Conservation (phyloP, 2,113 vertebrate species). For the Macquaria australasica region DNA sequence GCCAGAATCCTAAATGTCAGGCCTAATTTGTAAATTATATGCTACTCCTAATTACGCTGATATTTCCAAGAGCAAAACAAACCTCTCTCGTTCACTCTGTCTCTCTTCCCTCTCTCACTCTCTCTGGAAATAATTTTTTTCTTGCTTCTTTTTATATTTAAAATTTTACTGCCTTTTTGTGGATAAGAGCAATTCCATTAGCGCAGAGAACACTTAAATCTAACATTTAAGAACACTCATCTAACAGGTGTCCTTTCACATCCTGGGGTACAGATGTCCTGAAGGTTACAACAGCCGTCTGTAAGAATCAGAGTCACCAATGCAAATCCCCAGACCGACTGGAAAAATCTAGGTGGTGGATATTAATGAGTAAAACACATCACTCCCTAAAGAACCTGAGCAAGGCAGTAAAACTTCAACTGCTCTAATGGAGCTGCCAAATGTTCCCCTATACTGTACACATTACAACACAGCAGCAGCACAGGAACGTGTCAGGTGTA, state of each 20-base stretch:
- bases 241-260: conserved; percentile 38
- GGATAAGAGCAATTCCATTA: conserved; percentile 42
- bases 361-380: conserved; percentile 39
- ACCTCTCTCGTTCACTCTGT: conserved; percentile 42
- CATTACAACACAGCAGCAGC: background rate
- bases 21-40: conserved; percentile 79
- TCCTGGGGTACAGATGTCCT: conserved; percentile 24
- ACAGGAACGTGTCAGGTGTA: background rate
- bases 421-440: conserved; percentile 32
- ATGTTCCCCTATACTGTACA: conserved; percentile 10
- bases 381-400: conserved; percentile 1
- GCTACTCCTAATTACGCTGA: conserved; percentile 75
- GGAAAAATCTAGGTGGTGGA: background rate
- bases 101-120: background rate
- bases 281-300: conserved; percentile 28
- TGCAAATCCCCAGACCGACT: conserved; percentile 17
- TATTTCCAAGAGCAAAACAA: conserved; percentile 77
- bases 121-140: background rate
- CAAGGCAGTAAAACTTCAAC: conserved; percentile 18
- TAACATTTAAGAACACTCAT: conserved; percentile 51
- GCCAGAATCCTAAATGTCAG: conserved; percentile 77
- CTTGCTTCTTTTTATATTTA: conserved; percentile 6
- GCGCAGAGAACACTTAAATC: conserved; percentile 19
- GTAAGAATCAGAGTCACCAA: conserved; percentile 20
- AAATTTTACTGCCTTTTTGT: conserved; percentile 20